These are phyloP conservation scores for Pseudonaja textilis DNA, from an alignment of 2,113 vertebrate species.

Conservation along the genomic window DNA sequence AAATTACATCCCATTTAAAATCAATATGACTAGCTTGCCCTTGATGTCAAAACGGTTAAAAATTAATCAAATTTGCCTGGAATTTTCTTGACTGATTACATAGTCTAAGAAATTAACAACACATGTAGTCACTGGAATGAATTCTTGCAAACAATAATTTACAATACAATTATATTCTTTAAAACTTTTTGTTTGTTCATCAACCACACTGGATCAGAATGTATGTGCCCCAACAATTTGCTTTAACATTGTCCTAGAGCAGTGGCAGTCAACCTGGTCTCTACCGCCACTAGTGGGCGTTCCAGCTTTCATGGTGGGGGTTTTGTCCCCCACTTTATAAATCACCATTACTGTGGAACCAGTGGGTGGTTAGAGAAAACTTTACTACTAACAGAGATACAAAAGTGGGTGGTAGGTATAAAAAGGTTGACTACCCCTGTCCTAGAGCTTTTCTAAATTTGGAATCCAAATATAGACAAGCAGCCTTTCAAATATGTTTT, in stretches of 20 bases:
- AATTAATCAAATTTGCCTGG: background rate
- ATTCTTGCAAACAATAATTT: constrained; percentile 3
- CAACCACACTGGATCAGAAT: constrained; percentile 15
- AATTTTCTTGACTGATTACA: background rate
- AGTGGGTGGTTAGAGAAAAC: too few relatives aligned
- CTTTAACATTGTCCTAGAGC: background rate
- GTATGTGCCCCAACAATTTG: constrained; percentile 16
- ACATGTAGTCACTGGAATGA: background rate
- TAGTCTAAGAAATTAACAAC: background rate
- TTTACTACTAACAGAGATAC: too few relatives aligned
- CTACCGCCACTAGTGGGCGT: too few relatives aligned
- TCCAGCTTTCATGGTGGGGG: too few relatives aligned
- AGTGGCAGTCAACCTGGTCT: too few relatives aligned
- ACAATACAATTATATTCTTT: background rate
- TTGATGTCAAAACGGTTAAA: background rate
- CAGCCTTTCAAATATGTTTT: background rate
- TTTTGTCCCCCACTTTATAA: too few relatives aligned
- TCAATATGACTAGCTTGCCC: background rate
- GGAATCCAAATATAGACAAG: constrained; percentile 45
- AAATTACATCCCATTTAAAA: background rate
- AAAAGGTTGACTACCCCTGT: background rate
- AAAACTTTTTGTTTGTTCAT: constrained; percentile 9
- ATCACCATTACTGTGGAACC: too few relatives aligned
- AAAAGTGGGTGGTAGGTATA: too few relatives aligned
- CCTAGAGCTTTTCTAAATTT: constrained; percentile 3